These are phyloP conservation scores for Napeogenes inachia DNA, from an alignment of 2,888 invertebrate genomes.

Conservation along the genomic window DNA sequence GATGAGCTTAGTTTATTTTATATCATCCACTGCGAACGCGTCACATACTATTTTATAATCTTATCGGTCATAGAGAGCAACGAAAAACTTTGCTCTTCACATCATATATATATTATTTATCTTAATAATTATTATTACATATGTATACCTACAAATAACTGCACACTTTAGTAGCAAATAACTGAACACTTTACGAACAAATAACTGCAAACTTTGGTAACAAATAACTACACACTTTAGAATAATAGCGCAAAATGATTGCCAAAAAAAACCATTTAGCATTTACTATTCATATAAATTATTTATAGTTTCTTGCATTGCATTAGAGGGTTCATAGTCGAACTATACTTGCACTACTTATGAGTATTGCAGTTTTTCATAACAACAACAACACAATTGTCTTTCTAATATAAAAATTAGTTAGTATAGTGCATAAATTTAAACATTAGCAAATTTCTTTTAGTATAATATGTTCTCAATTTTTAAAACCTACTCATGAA, in stretches of 20 bases:
- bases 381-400: constrained; percentile 33
- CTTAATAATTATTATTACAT: no score
- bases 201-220: background rate
- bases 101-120: no score
- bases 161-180: no score
- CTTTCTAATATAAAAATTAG: constrained; percentile 28
- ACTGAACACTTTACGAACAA: no score
- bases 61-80: constrained; percentile 46
- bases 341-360: constrained; percentile 5
- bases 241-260: background rate
- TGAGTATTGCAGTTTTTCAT: no score
- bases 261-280: background rate
- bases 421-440: no score
- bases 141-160: no score
- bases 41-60: constrained; percentile 41
- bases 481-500: no score
- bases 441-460: no score
- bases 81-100: no score
- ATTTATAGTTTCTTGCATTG: constrained; percentile 25
- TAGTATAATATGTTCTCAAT: no score
- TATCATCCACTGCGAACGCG: constrained; percentile 18
- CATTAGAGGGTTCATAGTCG: no score
- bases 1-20: constrained; percentile 49
- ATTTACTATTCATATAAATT: constrained; percentile 37
- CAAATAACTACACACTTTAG: constrained; percentile 5